These are phyloP conservation scores for Lepeophtheirus nordmannii DNA, from an alignment of 2,888 invertebrate genomes.

Conservation along the genomic window DNA sequence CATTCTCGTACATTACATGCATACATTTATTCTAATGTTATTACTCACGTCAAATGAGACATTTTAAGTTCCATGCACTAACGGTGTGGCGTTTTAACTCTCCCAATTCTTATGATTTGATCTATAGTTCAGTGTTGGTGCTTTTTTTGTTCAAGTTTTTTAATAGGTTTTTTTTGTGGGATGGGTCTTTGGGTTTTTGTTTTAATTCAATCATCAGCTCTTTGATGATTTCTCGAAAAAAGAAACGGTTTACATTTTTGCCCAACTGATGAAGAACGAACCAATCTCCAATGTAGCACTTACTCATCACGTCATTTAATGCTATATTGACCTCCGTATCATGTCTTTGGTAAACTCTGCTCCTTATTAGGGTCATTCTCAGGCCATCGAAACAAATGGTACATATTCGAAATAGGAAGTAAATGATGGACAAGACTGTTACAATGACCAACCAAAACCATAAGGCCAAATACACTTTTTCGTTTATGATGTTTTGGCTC, in stretches of 20 bases:
- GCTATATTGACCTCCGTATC: constrained; percentile 7
- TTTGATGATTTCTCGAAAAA: constrained; percentile 17
- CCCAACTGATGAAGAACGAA: constrained; percentile 8
- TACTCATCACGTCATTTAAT: constrained; percentile 1
- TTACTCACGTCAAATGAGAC: too few species aligned
- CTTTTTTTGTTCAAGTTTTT: too few species aligned
- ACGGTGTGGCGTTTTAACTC: too few species aligned
- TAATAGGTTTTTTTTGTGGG: too few species aligned
- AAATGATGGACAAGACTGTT: not conserved
- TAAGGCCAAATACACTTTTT: constrained; percentile 16
- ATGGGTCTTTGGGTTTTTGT: constrained; percentile 3
- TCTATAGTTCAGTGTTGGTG: too few species aligned
- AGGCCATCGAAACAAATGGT: constrained; percentile 23
- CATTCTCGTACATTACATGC: too few species aligned
- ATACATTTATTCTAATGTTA: too few species aligned
- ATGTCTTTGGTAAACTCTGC: not conserved
- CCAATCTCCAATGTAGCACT: constrained; percentile 17
- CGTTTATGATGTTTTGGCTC: constrained; percentile 18
- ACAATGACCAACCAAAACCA: constrained; percentile 18
- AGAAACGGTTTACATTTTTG: constrained; percentile 8
- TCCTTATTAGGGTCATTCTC: constrained; percentile 6
- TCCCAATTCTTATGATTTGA: too few species aligned
- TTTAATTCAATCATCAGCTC: constrained; percentile 11
- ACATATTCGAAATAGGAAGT: constrained; percentile 8
- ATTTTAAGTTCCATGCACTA: too few species aligned